Evolutionary conservation across 2,888 invertebrate species (phyloP).

Genomic region (Phaedon cochleariae): DNA sequence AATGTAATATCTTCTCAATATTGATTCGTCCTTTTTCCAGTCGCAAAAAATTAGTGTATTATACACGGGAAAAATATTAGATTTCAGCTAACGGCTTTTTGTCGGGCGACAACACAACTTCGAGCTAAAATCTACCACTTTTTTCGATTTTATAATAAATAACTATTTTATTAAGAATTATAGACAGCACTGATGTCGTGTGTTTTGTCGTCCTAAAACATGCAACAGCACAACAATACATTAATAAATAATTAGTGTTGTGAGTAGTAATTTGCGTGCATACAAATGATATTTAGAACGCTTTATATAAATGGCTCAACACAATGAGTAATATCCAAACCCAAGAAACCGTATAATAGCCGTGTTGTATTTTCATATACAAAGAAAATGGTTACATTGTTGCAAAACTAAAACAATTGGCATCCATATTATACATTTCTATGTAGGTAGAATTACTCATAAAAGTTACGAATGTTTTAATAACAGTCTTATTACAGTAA

Average conservation of each 20-base stretch:
- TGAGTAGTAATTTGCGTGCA: neutral
- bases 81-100: too few species aligned
- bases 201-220: too few species aligned
- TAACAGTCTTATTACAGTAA: neutral
- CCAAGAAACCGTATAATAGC: conserved; percentile 28
- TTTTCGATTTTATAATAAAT: too few species aligned
- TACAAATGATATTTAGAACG: neutral
- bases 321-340: conserved; percentile 24
- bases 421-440: neutral
- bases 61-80: too few species aligned
- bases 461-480: neutral
- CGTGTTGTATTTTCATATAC: conserved; percentile 7
- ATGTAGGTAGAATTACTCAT: neutral
- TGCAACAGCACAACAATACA: neutral
- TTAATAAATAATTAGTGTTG: neutral
- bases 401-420: conserved; percentile 12
- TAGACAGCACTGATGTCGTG: too few species aligned
- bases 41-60: too few species aligned
- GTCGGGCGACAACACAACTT: too few species aligned
- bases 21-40: too few species aligned
- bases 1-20: too few species aligned
- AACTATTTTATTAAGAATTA: too few species aligned
- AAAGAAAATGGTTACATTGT: conserved; percentile 10
- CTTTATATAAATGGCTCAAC: conserved; percentile 18
- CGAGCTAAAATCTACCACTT: too few species aligned